A percentile compares a stretch with the other conserved stretches of the same genome.
These are phyloP conservation scores for Macquaria australasica DNA, from an alignment of 2,113 vertebrate species.

Conservation along the genomic window DNA sequence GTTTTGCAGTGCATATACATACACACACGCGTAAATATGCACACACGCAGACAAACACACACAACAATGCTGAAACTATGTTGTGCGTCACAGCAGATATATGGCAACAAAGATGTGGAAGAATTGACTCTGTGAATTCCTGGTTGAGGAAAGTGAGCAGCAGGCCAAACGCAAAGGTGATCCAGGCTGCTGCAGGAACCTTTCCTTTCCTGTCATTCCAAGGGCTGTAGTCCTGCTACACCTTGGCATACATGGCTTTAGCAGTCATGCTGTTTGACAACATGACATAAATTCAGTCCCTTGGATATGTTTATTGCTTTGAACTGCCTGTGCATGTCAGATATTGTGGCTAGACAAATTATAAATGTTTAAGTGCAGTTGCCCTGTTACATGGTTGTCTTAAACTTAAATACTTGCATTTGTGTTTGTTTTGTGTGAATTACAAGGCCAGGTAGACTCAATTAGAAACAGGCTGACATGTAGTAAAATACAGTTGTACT, in stretches of 20 bases:
- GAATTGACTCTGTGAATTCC: conserved; percentile 49
- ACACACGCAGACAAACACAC: neutral
- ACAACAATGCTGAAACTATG: conserved; percentile 39
- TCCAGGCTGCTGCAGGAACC: conserved; percentile 41
- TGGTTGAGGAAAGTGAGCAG: conserved; percentile 33
- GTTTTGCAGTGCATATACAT: neutral
- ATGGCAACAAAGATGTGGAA: conserved; percentile 61
- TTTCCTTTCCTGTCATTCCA: conserved; percentile 47
- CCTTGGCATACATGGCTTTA: conserved; percentile 45
- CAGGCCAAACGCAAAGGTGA: conserved; percentile 51
- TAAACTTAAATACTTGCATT: conserved; percentile 32
- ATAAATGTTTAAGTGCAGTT: conserved; percentile 20
- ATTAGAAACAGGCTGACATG: conserved; percentile 39
- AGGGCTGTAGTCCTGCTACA: conserved; percentile 37
- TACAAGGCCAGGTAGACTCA: conserved; percentile 11
- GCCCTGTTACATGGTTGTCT: conserved; percentile 50
- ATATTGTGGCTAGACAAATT: conserved; percentile 52
- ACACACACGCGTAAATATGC: neutral
- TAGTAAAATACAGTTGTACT: neutral
- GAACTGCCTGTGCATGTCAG: conserved; percentile 23
- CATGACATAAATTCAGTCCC: conserved; percentile 50
- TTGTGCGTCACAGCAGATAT: conserved; percentile 47
- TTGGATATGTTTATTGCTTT: conserved; percentile 25
- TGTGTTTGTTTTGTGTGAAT: conserved; percentile 23
- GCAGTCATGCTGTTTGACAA: conserved; percentile 42